These are phyloP conservation scores for Ectropis crepuscularia DNA, from an alignment of 2,888 invertebrate species.

Conservation along the genomic window DNA sequence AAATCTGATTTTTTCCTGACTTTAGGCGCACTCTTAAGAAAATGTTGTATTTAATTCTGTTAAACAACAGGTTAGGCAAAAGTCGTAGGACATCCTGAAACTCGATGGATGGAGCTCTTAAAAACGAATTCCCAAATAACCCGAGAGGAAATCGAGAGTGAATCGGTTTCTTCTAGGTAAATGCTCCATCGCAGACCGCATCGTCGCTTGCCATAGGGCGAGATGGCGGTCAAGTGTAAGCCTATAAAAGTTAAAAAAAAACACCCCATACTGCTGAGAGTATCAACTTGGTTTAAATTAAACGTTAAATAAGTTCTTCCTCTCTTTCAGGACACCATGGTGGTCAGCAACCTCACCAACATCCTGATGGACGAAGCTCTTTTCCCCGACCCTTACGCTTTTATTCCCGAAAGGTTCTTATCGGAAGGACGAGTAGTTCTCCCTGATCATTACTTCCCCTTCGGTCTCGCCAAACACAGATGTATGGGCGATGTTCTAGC, in stretches of 20 bases:
- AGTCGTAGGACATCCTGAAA: too few relatives aligned
- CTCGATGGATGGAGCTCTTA: background rate
- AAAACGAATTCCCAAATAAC: background rate
- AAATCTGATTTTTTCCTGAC: too few relatives aligned
- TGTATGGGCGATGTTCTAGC: conserved; percentile 92
- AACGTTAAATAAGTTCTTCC: conserved; percentile 14
- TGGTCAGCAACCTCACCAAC: conserved; percentile 90
- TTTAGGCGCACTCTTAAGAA: too few relatives aligned
- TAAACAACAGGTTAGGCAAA: too few relatives aligned
- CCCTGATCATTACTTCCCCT: conserved; percentile 90
- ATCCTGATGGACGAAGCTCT: conserved; percentile 88
- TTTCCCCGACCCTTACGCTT: conserved; percentile 88
- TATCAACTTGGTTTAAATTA: background rate
- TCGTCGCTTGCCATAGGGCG: too few relatives aligned
- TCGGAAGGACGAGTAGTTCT: conserved; percentile 84
- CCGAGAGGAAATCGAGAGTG: too few relatives aligned
- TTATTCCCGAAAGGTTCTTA: conserved; percentile 91
- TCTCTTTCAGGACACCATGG: conserved; percentile 89
- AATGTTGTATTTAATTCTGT: too few relatives aligned
- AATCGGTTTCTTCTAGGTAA: too few relatives aligned
- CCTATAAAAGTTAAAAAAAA: too few relatives aligned
- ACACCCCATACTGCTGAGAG: too few relatives aligned
- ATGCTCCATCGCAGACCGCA: too few relatives aligned
- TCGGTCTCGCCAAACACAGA: conserved; percentile 91
- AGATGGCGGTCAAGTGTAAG: too few relatives aligned